Evolutionary conservation across 2,888 invertebrate genomes (phyloP), one percentile per base, ranked within the genome.

Genomic region (Synergus umbraculus): DNA sequence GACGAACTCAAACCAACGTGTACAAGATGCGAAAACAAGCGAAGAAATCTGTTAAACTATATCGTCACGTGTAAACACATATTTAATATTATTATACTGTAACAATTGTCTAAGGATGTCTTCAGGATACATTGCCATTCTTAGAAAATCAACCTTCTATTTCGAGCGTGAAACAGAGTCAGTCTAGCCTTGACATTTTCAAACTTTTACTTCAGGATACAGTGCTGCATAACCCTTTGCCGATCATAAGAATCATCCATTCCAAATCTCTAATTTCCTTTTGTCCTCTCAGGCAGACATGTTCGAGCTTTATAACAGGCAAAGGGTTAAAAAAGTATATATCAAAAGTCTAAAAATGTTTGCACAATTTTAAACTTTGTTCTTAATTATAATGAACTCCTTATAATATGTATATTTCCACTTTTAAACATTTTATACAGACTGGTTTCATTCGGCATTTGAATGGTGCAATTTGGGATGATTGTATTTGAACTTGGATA

Each of bases 61-160:
- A 88, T 89, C 85, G 88, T 89, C 87, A 65, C 87, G 86, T 88
- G 77, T 85, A 86, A 86, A 87, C 87, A 85, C 87, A 87, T 88
- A 88, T 88, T 89, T 85, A 43, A 66, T 66, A 65, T 65, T 65
- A 37, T 64, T 65, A 66, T 87, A 87, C 86, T 87, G 82, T 86
- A 87, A 87, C 81, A 83, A 83, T 87, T 85, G 87, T 89, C 87
- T 89, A 89, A 89, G 88, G 88, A 89, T 87, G 5, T 37, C 37
- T 90, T 89, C 90, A 88, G 89, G 86, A 86, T 85, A 89, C 85
- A 87, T 86, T 88, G 87, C 85, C 87, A 87, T 87, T 88, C 22
- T 12, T 22, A 60, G 22, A 60, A 10, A 60, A 22, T 1, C 22
- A 60, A 12, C 22, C 22, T 60, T 22, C 10, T 60, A 60, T 60